A percentile compares a stretch with the other conserved stretches of the same genome.
Conservation (phyloP, 2,888 invertebrate species). For the Mythimna impura region DNA sequence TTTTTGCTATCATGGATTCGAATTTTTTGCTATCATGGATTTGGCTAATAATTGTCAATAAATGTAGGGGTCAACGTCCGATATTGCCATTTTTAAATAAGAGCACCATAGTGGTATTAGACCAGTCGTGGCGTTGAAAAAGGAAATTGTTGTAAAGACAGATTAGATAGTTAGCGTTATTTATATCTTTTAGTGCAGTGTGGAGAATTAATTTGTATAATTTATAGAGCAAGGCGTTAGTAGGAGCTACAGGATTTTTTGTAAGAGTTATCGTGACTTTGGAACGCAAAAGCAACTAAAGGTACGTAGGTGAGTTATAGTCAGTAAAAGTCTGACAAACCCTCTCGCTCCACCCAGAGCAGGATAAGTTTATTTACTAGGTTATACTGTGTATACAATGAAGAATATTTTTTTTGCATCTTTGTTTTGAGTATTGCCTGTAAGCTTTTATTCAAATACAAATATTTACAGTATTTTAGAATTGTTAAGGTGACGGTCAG, state of each 20-base stretch:
- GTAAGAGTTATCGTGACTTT: no score
- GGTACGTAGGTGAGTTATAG: no score
- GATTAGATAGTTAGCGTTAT: slow-evolving; percentile 56
- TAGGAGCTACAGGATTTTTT: neutral
- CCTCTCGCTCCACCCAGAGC: no score
- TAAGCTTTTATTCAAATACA: no score
- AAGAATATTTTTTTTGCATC: no score
- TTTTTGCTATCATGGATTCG: neutral
- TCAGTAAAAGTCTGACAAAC: no score
- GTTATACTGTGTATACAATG: no score
- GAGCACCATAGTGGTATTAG: slow-evolving; percentile 42
- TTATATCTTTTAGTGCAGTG: slow-evolving; percentile 58
- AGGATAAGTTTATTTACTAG: no score
- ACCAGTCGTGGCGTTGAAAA: slow-evolving; percentile 64
- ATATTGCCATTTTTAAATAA: neutral
- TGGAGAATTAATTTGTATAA: slow-evolving; percentile 58
- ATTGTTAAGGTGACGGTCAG: no score
- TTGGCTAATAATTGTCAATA: neutral
- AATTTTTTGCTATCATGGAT: neutral
- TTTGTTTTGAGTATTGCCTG: no score
- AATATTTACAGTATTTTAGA: no score
- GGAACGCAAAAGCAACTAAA: no score
- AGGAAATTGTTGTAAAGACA: slow-evolving; percentile 62
- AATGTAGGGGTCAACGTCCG: neutral
- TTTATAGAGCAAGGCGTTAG: slow-evolving; percentile 41